A percentile compares a stretch with the other conserved stretches of the same genome.
Conservation (phyloP, 2,888 invertebrate species). For the Sepiola atlantica region DNA sequence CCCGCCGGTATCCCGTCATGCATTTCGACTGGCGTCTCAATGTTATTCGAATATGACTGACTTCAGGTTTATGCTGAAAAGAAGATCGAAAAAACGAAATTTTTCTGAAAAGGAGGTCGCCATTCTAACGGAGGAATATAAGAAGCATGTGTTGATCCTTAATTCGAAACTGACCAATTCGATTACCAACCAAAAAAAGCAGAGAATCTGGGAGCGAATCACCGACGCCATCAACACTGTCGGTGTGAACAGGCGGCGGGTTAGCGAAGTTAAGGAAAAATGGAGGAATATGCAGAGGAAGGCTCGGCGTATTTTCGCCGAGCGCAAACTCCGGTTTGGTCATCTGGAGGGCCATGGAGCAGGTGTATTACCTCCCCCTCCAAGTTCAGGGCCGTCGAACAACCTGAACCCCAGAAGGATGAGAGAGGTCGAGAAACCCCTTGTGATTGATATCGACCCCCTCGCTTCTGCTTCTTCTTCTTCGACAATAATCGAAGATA, state of each 20-base stretch:
- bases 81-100: conserved; percentile 40
- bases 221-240: conserved; percentile 35
- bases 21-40: background rate
- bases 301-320: conserved; percentile 38
- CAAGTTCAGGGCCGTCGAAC: background rate
- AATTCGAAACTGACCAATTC: conserved; percentile 41
- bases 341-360: background rate
- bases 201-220: conserved; percentile 35
- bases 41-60: conserved; percentile 16
- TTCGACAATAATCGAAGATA: background rate
- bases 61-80: conserved; percentile 34
- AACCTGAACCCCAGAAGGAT: background rate
- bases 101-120: conserved; percentile 33
- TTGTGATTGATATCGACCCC: background rate
- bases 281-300: conserved; percentile 44
- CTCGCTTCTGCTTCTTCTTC: background rate
- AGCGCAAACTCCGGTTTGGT: background rate
- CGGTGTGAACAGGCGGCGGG: conserved; percentile 36
- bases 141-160: background rate
- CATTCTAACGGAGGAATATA: conserved; percentile 33
- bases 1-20: conserved; percentile 41
- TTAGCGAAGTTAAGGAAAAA: conserved; percentile 40
- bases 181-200: conserved; percentile 41
- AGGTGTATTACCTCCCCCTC: background rate
- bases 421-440: background rate